Evolutionary conservation across 2,888 invertebrate genomes (phyloP), one percentile per base, ranked within the genome.

Genomic region (Argyra leucocephala): DNA sequence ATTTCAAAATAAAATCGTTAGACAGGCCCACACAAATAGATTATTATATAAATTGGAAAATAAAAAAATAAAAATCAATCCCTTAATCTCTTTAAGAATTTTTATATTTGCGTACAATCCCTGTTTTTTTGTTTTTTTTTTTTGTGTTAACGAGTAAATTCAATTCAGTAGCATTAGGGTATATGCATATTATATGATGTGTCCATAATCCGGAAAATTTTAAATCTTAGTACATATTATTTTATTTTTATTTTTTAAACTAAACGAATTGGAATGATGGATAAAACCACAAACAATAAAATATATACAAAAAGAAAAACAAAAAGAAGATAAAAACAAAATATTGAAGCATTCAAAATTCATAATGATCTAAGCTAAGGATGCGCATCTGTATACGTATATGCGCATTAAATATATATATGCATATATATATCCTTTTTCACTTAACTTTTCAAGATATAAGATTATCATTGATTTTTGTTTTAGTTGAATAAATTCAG

Each of bases 11-110:
- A 48, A 48, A 48, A 48, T 48, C 15, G 12, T 5, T 48, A 48
- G 48, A n/a, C n/a, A n/a, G n/a, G n/a, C n/a, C 48, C 48, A 48
- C 48, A 48, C 48, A 48, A 48, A 48, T 48, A 18, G 48, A 48
- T 12, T 5, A 31, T 31, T 31, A 10, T n/a, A n/a, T n/a, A n/a
- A 10, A 31, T 12, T 6, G 31, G 31, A 31, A 31, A 10, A 10
- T 4, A 31, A 31, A 31, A 31, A 31, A 31, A 31, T 26, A 31
- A 10, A 10, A 10, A 6, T 10, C 31, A 31, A 10, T 15, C 18
- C 18, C 15, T 18, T 48, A 18, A 48, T 18, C 18, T 15, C 48
- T 18, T 48, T 48, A 18, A n/a, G 18, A 18, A 48, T 18, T 48
- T 48, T 18, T 15, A 48, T 15, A n/a, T 18, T 48, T 31, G 10